Evolutionary conservation across 2,888 invertebrate species (phyloP), one percentile per base, ranked within the genome.

Genomic region (Tinea semifulvella): DNA sequence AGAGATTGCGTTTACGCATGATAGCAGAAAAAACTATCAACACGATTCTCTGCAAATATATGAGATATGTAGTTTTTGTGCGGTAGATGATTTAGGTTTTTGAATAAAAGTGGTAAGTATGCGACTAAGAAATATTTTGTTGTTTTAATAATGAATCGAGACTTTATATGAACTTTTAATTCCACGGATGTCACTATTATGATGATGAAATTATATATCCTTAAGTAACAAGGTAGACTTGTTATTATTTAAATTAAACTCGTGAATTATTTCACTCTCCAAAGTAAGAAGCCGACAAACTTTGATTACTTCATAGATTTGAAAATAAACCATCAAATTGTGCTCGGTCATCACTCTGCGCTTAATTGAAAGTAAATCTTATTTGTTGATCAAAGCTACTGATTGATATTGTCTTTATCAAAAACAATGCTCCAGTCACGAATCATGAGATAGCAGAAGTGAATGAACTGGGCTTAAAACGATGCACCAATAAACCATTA

Each of bases 361-460:
- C 45, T 10, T 44, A 28, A 46, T 43, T 44, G 46, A 46, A 46
- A 31, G 60, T 58, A 58, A 61, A 57, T 57, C 56, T 55, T 52
- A 49, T 55, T 46, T 47, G 43, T 42, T 36, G 46, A 47, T 47
- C 48, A 49, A 42, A 47, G 43, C 45, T 49, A 53, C 50, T 52
- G 51, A 50, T 57, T 49, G 53, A 53, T 56, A 57, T 60, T 56
- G 57, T 56, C 53, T 55, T 54, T 48, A 58, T 57, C 17, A 22
- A 51, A 50, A 58, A 62, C 57, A 47, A 53, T 40, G 22, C 22
- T 52, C 57, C 50, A 58, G 63, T 65, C 65, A 65, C 52, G 58
- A 55, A 55, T 48, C 48, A 56, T 36, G 16, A 36, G n/a, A 18
- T 2, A 14, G 55, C 54, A 58, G 52, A 45, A 51, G 50, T 50